Evolutionary conservation across 2,113 vertebrate species (phyloP).

Genomic region (Amazona guildingii): DNA sequence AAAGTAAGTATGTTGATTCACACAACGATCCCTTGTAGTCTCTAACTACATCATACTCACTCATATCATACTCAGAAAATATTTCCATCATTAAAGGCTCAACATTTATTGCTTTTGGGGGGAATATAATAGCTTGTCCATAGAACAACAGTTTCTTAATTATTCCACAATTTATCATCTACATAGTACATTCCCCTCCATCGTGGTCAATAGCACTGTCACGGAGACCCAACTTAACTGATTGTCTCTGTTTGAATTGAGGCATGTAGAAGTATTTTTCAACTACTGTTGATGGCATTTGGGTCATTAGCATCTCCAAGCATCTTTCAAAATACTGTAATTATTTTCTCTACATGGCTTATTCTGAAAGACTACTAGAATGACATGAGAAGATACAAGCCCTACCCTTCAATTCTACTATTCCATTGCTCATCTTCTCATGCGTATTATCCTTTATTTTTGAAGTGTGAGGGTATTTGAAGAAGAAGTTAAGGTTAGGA

Average conservation of each 20-base stretch:
- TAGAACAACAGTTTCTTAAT: conserved; percentile 6
- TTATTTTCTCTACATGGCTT: neutral
- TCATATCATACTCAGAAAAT: neutral
- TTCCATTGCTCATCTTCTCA: neutral
- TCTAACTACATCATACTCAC: neutral
- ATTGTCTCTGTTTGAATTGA: neutral
- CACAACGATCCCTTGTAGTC: neutral
- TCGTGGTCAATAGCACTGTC: neutral
- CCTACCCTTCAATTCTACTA: neutral
- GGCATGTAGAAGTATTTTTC: neutral
- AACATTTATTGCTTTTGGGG: neutral
- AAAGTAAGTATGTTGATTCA: neutral
- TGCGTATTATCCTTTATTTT: neutral
- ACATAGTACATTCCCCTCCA: neutral
- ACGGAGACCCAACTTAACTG: neutral
- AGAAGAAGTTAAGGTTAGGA: neutral
- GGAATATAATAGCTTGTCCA: neutral
- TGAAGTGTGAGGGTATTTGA: neutral
- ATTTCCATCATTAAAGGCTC: neutral
- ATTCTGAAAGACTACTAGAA: neutral
- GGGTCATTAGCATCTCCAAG: neutral
- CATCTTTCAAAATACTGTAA: neutral
- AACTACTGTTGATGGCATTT: neutral
- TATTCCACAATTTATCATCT: neutral
- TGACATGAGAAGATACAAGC: neutral